phyloP scores from a whole-genome alignment of 2,888 invertebrate species.

The Cryptocephalus moraei region DNA sequence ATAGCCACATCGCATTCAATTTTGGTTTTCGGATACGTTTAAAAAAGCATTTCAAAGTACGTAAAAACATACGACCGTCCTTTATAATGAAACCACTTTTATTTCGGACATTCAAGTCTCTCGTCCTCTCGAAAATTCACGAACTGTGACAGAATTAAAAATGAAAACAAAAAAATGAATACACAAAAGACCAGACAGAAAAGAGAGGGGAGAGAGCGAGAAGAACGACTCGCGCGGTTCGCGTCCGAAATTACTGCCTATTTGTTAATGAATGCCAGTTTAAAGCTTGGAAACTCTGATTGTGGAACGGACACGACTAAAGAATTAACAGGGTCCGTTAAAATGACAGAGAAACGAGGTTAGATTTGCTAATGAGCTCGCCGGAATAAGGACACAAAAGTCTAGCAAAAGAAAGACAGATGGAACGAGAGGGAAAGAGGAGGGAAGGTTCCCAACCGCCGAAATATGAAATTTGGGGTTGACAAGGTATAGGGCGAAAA shows the following conservation, averaged over 20 bases:
- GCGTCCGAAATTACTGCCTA: slow-evolving; percentile 2
- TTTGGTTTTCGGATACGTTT: too few species aligned
- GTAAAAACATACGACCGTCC: too few species aligned
- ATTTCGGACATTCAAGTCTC: too few species aligned
- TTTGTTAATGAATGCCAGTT: slow-evolving; percentile 8
- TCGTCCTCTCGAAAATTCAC: too few species aligned
- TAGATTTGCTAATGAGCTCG: slow-evolving; percentile 16
- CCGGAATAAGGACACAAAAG: slow-evolving; percentile 15
- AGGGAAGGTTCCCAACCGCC: background rate
- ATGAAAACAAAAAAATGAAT: too few species aligned
- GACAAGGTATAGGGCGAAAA: background rate
- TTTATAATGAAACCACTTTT: too few species aligned
- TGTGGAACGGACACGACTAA: slow-evolving; percentile 7
- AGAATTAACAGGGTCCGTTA: slow-evolving; percentile 16
- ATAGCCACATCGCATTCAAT: too few species aligned
- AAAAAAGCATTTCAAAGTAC: too few species aligned
- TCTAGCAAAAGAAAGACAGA: slow-evolving; percentile 2
- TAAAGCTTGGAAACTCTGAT: slow-evolving; percentile 8
- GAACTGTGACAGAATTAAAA: too few species aligned
- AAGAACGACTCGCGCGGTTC: too few species aligned
- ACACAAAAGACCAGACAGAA: too few species aligned
- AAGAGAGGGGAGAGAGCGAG: too few species aligned
- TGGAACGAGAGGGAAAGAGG: slow-evolving; percentile 2
- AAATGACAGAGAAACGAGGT: slow-evolving; percentile 15
- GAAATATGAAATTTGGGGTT: background rate